Evolutionary conservation across 2,888 invertebrate genomes (phyloP), one percentile per base, ranked within the genome.

Genomic region (Cyaniris semiargus): DNA sequence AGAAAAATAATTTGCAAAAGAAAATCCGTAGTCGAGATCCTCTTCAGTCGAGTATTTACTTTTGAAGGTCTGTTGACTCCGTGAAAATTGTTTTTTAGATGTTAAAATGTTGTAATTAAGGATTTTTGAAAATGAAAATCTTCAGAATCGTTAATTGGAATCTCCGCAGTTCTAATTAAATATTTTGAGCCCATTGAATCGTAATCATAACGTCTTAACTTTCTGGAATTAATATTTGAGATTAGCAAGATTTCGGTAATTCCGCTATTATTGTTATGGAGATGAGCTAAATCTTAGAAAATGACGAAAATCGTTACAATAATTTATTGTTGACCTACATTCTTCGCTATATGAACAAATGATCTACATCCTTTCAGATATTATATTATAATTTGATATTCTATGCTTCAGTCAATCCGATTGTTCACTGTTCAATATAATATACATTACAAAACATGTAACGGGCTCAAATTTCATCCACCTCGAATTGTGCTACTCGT

Each of bases 71-170:
- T 66, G 66, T 66, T 66, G 66, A 66, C 66, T 66, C 31, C 27
- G 66, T 31, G 66, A 66, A 66, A 66, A 66, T 66, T 66, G 66
- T 66, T 31, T 66, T 66, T 66, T 66, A 31, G 66, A 27, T 66
- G 66, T 31, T 66, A 66, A 66, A 66, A 27, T 66, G 15, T 66
- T 31, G 66, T 66, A 66, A 66, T 66, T 66, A 66, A 31, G 31
- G 66, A 66, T 66, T 66, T 66, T 66, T 31, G 66, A 66, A 66
- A 66, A 66, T 27, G 66, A 66, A 66, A 66, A 66, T 66, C 23
- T 13, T 23, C 15, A 27, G 66, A 66, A 66, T 31, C 66, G 27
- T 27, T 66, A 66, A 66, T 66, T 66, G 66, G 31, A 66, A 66
- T 31, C 27, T 13, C 18, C 18, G 66, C 66, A 66, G 66, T 66